Percentiles rank a stretch among this genome's conserved stretches.
Conservation (phyloP, 2,113 vertebrate species). For the Hemichromis elongatus region DNA sequence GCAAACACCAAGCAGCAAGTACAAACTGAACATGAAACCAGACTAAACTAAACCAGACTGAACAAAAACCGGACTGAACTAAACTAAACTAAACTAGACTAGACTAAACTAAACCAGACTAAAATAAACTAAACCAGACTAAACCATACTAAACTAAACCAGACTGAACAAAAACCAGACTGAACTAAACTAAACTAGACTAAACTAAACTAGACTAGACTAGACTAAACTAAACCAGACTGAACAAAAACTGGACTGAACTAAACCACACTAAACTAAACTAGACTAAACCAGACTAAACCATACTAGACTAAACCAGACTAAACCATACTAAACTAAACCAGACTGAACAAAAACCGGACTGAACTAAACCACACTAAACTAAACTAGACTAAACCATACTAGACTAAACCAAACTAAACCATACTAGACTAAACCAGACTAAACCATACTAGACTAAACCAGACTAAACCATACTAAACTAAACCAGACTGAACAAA, state of each 20-base stretch:
- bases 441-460: rapidly evolving
- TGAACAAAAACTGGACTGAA: too few relatives aligned
- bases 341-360: too few relatives aligned
- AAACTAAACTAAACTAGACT: rapidly evolving
- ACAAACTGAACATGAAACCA: not conserved
- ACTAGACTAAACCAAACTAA: rapidly evolving
- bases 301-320: too few relatives aligned
- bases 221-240: too few relatives aligned
- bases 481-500: rapidly evolving
- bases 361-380: rapidly evolving
- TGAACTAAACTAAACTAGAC: rapidly evolving
- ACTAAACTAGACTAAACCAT: rapidly evolving
- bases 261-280: rapidly evolving
- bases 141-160: rapidly evolving
- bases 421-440: rapidly evolving
- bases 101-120: rapidly evolving
- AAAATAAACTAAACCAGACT: rapidly evolving
- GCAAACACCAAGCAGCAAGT: not conserved
- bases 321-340: too few relatives aligned
- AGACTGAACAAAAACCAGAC: too few relatives aligned
- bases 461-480: too few relatives aligned
- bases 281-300: rapidly evolving
- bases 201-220: too few relatives aligned
- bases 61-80: rapidly evolving
- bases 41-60: too few relatives aligned